Evolutionary conservation across 2,113 vertebrate species (phyloP), one percentile per base, ranked within the genome.

Genomic region (Gnathonemus longibarbis): DNA sequence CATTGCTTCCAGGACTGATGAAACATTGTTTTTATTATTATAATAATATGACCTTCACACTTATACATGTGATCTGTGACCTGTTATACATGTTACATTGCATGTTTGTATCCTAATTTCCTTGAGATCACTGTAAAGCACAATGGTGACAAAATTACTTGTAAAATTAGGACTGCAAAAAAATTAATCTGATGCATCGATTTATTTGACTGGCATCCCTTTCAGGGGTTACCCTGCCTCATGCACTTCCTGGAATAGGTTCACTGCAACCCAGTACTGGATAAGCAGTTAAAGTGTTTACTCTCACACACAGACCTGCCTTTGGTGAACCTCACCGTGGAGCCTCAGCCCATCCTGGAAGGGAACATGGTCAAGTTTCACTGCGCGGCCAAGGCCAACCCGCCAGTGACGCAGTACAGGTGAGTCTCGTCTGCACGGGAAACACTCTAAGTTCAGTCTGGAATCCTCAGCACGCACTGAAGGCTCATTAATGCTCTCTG

Each of bases 321-420:
- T 0, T 96, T 98, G 83, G 98, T 99, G 92, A 99, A 99, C 94
- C 95, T 99, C 87, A 97, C 98, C 0, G 97, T 99, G 94, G 98
- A 99, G 91, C 98, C 98, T 0, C 98, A 99, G 94, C 98, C 98
- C 0, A 96, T 99, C 86, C 94, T 99, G 50, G 98, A 99, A 92
- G 98, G 98, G 62, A 98, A 98, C 90, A 94, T 96, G 0, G 97
- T 99, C 91, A 98, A 97, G 58, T 99, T 99, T 93, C 97, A 98
- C 94, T 99, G 98, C 94, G 97, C 98, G 0, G 98, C 98, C 89
- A 99, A 99, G 94, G 98, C 98, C 94, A 99, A 99, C 93, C 98
- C 98, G 0, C 98, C 97, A 0, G 98, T 99, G 92, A 98, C 97
- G 19, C 97, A 97, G 91, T 99, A 98, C 96, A 97, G 98, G 98